These are phyloP conservation scores for Danionella cerebrum DNA, from an alignment of 2,113 vertebrate genomes.

Conservation along the genomic window DNA sequence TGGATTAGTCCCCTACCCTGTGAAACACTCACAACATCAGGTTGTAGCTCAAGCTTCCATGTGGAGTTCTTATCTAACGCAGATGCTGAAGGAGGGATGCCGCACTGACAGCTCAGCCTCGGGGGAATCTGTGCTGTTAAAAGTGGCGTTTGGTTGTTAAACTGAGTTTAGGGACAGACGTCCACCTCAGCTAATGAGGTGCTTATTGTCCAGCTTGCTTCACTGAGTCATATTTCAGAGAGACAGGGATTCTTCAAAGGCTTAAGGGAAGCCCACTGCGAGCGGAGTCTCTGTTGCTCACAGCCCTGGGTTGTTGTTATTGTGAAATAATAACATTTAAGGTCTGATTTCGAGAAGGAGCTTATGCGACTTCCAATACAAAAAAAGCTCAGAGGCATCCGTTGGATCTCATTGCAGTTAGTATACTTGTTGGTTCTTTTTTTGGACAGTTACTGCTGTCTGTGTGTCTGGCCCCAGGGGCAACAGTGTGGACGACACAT, in stretches of 20 bases:
- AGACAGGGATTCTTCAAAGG: conserved; percentile 23
- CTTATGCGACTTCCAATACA: conserved; percentile 26
- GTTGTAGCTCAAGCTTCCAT: not conserved
- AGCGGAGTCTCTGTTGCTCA: not conserved
- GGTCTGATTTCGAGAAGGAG: conserved; percentile 6
- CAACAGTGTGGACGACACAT: conserved; percentile 19
- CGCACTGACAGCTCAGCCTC: conserved; percentile 12
- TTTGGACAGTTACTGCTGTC: conserved; percentile 19
- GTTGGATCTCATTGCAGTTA: conserved; percentile 5
- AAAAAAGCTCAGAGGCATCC: conserved; percentile 15
- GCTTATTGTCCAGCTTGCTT: conserved; percentile 11
- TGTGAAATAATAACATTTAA: conserved; percentile 11
- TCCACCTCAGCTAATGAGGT: conserved; percentile 36
- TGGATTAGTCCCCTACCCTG: conserved; percentile 12
- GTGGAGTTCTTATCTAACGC: not conserved
- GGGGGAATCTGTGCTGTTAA: conserved; percentile 3
- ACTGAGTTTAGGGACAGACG: conserved; percentile 12
- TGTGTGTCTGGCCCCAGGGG: conserved; percentile 30
- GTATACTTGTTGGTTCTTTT: not conserved
- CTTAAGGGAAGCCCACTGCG: conserved; percentile 8
- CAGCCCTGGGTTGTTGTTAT: not conserved
- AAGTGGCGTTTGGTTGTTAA: conserved; percentile 14
- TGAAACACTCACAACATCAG: not conserved
- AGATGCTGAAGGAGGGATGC: conserved; percentile 10
- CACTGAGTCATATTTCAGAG: conserved; percentile 33